Conservation (phyloP, 1,140 invertebrate species). For the Idris sp. region DNA sequence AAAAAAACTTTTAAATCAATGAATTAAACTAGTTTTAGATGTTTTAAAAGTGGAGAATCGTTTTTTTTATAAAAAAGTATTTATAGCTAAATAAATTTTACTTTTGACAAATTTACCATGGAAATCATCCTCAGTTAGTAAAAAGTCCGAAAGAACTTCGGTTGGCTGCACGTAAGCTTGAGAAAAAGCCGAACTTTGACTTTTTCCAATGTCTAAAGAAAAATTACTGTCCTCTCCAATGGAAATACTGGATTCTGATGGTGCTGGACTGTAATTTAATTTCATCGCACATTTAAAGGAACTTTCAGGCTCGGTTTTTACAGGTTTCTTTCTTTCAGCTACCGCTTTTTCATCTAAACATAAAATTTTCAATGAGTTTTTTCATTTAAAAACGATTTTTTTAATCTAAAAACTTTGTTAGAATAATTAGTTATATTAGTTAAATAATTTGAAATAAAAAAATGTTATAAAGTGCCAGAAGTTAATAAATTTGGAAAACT, state of each 20-base stretch:
- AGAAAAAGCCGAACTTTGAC: slow-evolving; percentile 61
- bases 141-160: slow-evolving; percentile 71
- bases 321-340: slow-evolving; percentile 67
- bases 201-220: slow-evolving; percentile 59
- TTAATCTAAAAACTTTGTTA: too few relatives aligned
- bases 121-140: slow-evolving; percentile 73
- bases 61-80: too few relatives aligned
- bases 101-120: slow-evolving; percentile 63
- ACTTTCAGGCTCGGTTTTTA: slow-evolving; percentile 1
- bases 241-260: slow-evolving; percentile 70
- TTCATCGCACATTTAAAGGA: slow-evolving; percentile 52
- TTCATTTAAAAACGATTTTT: too few relatives aligned
- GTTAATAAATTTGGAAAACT: too few relatives aligned
- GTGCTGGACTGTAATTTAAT: slow-evolving; percentile 58
- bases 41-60: too few relatives aligned
- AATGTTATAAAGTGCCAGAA: too few relatives aligned
- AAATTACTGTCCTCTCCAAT: slow-evolving; percentile 70
- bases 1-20: too few relatives aligned
- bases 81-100: too few relatives aligned
- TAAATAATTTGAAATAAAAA: too few relatives aligned
- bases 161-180: slow-evolving; percentile 69
- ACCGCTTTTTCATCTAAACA: slow-evolving; percentile 67
- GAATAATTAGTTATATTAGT: too few relatives aligned
- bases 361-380: too few relatives aligned
- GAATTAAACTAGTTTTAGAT: too few relatives aligned